These are phyloP conservation scores for Cynodonichthys magdalenae DNA, from an alignment of 2,797 vertebrate genomes.

Conservation along the genomic window DNA sequence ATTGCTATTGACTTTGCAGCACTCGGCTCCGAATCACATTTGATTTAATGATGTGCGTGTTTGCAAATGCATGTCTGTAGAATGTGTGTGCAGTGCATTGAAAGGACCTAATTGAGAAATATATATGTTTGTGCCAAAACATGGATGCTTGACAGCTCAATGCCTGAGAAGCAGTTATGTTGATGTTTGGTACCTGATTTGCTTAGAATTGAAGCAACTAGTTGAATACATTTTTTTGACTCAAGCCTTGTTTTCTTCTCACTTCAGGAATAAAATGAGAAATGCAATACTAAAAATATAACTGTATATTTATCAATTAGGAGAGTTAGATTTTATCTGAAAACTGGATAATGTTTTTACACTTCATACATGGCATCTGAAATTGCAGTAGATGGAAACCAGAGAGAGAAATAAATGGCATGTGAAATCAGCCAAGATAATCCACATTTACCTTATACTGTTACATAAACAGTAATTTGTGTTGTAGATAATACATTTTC, in stretches of 20 bases:
- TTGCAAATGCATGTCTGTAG: slow-evolving; percentile 38
- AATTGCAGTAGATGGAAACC: background rate
- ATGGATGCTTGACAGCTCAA: background rate
- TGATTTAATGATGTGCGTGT: slow-evolving; percentile 52
- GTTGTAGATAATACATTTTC: background rate
- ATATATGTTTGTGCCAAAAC: slow-evolving; percentile 4
- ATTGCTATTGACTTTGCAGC: slow-evolving; percentile 54
- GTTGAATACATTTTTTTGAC: slow-evolving; percentile 39
- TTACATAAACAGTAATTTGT: too few species aligned
- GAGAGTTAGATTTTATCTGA: too few species aligned
- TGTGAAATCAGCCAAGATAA: too few species aligned
- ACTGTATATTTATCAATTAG: too few species aligned
- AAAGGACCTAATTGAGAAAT: slow-evolving; percentile 21
- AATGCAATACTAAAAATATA: background rate
- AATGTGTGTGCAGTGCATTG: background rate
- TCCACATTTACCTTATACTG: too few species aligned
- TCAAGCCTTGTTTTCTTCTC: background rate
- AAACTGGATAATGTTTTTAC: too few species aligned
- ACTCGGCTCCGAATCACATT: slow-evolving; percentile 52
- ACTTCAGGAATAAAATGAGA: background rate
- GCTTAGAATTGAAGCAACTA: slow-evolving; percentile 1
- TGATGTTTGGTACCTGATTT: slow-evolving; percentile 1
- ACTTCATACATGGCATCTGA: too few species aligned
- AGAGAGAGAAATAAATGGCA: background rate
- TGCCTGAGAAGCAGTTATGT: slow-evolving; percentile 8